Evolutionary conservation across 2,113 vertebrate species (phyloP).

Genomic region (Smithornis capensis): DNA sequence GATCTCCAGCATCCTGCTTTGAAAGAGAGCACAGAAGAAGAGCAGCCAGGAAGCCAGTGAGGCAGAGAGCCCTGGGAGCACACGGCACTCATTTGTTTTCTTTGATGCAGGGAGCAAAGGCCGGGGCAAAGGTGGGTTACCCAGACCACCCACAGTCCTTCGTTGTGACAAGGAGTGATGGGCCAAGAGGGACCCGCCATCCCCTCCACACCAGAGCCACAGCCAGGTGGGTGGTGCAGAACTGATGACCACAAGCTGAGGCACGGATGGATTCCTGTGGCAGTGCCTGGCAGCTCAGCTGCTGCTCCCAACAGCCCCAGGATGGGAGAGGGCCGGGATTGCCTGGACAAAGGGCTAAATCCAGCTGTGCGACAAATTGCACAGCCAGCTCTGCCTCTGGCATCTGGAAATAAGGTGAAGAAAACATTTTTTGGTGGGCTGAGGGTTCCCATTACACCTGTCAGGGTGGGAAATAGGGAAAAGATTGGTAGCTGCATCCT

Average conservation of each 20-base stretch:
- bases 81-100: not conserved
- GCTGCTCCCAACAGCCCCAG: not conserved
- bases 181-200: not conserved
- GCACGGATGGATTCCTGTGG: accelerated
- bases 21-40: not conserved
- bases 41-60: not conserved
- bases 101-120: constrained; percentile 7
- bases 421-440: not conserved
- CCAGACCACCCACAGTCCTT: constrained; percentile 12
- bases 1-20: not conserved
- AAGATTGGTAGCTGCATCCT: not conserved
- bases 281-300: accelerated
- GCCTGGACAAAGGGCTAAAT: not conserved
- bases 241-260: not conserved
- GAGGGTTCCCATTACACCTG: not conserved
- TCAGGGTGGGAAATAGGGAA: not conserved
- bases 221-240: not conserved
- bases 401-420: not conserved
- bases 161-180: not conserved
- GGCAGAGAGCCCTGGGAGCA: accelerated
- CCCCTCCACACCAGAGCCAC: not conserved
- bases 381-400: not conserved
- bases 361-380: not conserved
- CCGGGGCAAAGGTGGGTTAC: not conserved
- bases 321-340: not conserved